phyloP scores from a whole-genome alignment of 2,888 invertebrate species.

The Ichneumon xanthorius region DNA sequence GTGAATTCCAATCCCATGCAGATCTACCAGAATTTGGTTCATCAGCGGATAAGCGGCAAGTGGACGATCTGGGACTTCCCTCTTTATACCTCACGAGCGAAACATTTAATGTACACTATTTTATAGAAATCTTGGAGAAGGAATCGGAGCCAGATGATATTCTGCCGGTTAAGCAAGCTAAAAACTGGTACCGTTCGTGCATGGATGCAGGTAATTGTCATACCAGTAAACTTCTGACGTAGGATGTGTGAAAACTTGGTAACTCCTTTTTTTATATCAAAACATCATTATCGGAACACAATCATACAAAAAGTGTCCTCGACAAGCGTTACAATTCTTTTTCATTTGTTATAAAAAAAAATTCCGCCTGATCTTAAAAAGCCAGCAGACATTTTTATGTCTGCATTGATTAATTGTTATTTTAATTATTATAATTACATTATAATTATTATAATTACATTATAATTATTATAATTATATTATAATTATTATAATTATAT shows the following conservation, averaged over 20 bases:
- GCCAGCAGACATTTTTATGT: no score
- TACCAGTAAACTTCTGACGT: neutral
- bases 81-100: neutral
- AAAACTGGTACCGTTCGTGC: constrained; percentile 69
- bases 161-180: constrained; percentile 62
- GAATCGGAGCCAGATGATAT: constrained; percentile 56
- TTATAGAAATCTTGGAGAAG: constrained; percentile 60
- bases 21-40: neutral
- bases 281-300: no score
- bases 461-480: no score
- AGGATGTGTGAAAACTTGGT: no score
- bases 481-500: no score
- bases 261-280: no score
- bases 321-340: no score
- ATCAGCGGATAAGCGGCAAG: neutral
- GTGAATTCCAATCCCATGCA: constrained; percentile 22
- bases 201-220: constrained; percentile 63
- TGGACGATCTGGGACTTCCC: neutral
- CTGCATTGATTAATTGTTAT: neutral
- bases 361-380: neutral
- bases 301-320: no score
- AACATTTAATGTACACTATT: neutral
- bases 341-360: no score
- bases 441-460: no score
- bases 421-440: no score